phyloP scores from a whole-genome alignment of 2,888 invertebrate genomes.

The Gisinianus flammeolus region DNA sequence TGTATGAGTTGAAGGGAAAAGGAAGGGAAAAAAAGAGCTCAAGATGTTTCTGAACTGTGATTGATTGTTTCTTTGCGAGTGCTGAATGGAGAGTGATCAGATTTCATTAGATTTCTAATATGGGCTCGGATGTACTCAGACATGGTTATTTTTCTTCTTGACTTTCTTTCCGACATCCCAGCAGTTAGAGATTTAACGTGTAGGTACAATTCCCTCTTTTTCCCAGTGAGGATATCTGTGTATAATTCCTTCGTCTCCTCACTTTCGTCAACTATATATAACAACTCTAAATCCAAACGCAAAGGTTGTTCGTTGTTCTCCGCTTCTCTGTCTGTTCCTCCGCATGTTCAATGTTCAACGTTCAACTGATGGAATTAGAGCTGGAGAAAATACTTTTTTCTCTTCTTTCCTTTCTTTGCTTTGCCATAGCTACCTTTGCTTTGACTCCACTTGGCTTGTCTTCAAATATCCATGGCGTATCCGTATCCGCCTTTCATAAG shows the following conservation, averaged over 20 bases:
- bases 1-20: neutral
- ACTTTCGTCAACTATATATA: neutral
- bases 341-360: neutral
- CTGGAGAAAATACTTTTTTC: neutral
- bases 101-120: constrained; percentile 41
- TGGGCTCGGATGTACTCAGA: constrained; percentile 16
- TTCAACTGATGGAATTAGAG: neutral
- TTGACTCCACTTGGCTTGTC: neutral
- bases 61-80: constrained; percentile 41
- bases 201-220: no score
- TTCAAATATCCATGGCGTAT: neutral
- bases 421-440: neutral
- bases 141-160: constrained; percentile 31
- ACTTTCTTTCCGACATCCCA: constrained; percentile 10
- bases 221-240: no score
- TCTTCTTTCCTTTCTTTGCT: neutral
- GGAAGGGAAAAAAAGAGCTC: neutral
- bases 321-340: neutral
- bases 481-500: neutral
- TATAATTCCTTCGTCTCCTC: neutral
- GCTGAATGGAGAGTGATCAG: constrained; percentile 43
- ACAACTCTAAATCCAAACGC: neutral
- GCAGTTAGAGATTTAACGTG: no score
- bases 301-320: neutral
- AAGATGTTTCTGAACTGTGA: constrained; percentile 42